Conservation (phyloP, 2,797 vertebrate genomes). For the Eurystomus glaucurus region DNA sequence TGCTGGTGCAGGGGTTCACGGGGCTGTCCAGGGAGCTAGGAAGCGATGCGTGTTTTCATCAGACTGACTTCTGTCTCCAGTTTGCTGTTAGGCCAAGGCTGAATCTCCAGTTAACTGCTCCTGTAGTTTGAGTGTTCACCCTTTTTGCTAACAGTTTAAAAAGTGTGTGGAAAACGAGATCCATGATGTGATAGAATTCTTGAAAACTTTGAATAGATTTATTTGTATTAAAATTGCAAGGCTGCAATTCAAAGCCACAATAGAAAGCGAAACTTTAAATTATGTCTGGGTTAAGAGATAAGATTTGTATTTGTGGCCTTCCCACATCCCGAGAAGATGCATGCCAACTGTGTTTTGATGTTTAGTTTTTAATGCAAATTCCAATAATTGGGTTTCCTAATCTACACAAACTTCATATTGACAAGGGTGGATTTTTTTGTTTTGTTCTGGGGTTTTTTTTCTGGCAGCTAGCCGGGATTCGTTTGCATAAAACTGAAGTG, state of each 20-base stretch:
- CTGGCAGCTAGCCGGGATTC: not conserved
- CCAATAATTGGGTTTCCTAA: not conserved
- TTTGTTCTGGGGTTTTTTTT: not conserved
- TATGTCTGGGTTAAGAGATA: conserved; percentile 5
- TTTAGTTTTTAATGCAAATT: conserved; percentile 3
- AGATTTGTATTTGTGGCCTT: conserved; percentile 17
- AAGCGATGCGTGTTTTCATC: not conserved
- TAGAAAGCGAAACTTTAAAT: conserved; percentile 1
- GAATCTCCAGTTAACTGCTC: not conserved
- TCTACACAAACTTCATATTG: not conserved
- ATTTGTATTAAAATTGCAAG: conserved; percentile 20
- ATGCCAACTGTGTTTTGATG: conserved; percentile 3
- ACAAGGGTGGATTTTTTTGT: not conserved
- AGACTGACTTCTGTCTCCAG: not conserved
- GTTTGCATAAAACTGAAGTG: conserved; percentile 28
- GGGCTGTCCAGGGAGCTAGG: not conserved
- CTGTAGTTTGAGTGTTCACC: not conserved
- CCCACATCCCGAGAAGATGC: not conserved
- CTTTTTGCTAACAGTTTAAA: not conserved
- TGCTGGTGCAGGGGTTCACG: not conserved
- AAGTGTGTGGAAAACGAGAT: not conserved
- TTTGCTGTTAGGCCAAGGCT: not conserved
- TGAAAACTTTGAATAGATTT: not conserved
- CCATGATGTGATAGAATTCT: fast-evolving
- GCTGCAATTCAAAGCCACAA: not conserved